phyloP scores from a whole-genome alignment of 2,888 invertebrate genomes.

The Drosophila macrospina region DNA sequence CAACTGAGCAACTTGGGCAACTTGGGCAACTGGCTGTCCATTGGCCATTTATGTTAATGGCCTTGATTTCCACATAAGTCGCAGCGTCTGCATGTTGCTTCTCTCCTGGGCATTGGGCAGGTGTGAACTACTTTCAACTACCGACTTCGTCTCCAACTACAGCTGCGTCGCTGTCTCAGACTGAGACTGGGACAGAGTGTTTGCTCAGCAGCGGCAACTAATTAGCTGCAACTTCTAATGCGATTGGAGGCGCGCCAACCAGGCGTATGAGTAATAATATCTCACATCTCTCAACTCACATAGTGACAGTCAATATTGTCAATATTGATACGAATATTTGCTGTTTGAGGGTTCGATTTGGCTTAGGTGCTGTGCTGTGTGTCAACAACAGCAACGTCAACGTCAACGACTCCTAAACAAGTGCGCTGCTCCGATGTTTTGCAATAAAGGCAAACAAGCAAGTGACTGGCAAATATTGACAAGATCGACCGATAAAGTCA shows the following conservation, averaged over 20 bases:
- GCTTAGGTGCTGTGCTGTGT: constrained; percentile 6
- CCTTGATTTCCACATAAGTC: constrained; percentile 72
- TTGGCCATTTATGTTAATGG: constrained; percentile 74
- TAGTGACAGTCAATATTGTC: constrained; percentile 34
- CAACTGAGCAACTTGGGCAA: constrained; percentile 19
- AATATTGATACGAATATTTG: constrained; percentile 57
- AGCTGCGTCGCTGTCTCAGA: neutral
- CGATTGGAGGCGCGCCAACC: constrained; percentile 50
- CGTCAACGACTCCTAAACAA: constrained; percentile 73
- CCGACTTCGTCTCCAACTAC: constrained; percentile 30
- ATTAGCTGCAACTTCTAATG: constrained; percentile 72
- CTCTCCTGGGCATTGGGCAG: constrained; percentile 45
- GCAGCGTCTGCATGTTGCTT: neutral
- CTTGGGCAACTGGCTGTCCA: constrained; percentile 27
- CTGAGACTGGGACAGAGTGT: constrained; percentile 4
- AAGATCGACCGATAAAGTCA: constrained; percentile 62
- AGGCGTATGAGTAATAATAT: constrained; percentile 79
- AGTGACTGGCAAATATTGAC: constrained; percentile 77
- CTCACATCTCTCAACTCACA: constrained; percentile 46
- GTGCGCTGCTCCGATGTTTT: constrained; percentile 53
- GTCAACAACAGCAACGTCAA: constrained; percentile 18
- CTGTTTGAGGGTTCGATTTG: constrained; percentile 25
- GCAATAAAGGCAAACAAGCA: constrained; percentile 70
- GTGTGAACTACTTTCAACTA: constrained; percentile 76
- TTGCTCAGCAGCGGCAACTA: constrained; percentile 56